Base-by-base conservation (phyloP, 2,888 invertebrate species). In the Amiota mariae region DNA sequence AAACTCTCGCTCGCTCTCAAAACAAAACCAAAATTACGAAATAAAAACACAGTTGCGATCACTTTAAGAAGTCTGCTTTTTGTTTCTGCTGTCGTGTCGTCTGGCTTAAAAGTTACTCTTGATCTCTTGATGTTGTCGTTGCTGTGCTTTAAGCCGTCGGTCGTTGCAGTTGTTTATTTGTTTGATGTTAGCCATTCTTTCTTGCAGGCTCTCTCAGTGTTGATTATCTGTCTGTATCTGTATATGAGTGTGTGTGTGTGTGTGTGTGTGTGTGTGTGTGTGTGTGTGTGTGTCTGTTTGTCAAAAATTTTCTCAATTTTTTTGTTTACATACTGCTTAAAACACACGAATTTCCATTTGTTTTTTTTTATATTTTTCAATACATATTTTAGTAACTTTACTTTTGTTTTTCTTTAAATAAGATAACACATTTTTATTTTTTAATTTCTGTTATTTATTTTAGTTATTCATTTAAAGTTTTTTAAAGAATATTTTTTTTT, bases 41-140 rank as follows among this genome's bases (percentile, higher is more conserved):
- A 48, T n/a, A 47, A 15, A 18, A 46, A 3, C 73, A 61, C 9
- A 67, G 0, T 24, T 64, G 47, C 15, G 46, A 57, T 9, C 66
- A 20, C 46, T 71, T 48, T 61, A 18, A 71, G 13, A 46, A 46
- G 49, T 71, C 74, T 24, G 51, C 76, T 79, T 74, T 74, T 78
- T 79, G 72, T 8, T 18, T 15, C 24, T 20, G 36, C 36, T 36
- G 36, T 36, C 36, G 18, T 36, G 36, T 36, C 36, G 18, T 24
- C 13, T 63, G 63, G 63, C 63, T 63, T 63, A 36, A 63, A 36
- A 63, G 63, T 36, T 63, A n/a, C 54, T 12, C 54, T 54, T n/a
- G n/a, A 4, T 54, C 3, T 36, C 4, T 36, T 36, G 36, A 36
- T 36, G 36, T 36, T 36, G 36, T 6, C 6, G 36, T 36, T 36